Evolutionary conservation across 1,140 invertebrate genomes (phyloP), one percentile per base, ranked within the genome.

Genomic region (Charaxes varanes): DNA sequence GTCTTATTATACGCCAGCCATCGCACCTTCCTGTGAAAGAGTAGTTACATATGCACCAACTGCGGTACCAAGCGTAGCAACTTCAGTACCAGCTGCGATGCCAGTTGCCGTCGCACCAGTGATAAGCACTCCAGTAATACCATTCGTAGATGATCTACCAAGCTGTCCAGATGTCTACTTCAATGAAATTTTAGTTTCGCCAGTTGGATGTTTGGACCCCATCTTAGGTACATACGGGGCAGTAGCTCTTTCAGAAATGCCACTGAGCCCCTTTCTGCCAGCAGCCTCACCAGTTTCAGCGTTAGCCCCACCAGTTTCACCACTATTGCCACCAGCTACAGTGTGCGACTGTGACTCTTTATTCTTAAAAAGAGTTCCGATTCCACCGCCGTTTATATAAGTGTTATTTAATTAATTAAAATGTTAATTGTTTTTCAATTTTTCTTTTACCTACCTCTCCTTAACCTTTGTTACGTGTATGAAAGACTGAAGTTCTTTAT

Each of bases 371-470:
- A 65, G 64, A 44, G 54, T 70, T 4, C 49, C 60, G 1, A 62
- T 72, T 18, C 68, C 68, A 2, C 68, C 68, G 1, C 68, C 68
- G 4, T 63, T 61, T 52, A 56, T 46, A 21, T 46, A 46, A n/a
- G n/a, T n/a, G n/a, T n/a, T n/a, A n/a, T n/a, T n/a, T n/a, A n/a
- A n/a, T n/a, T n/a, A n/a, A n/a, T n/a, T n/a, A n/a, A n/a, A n/a
- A n/a, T n/a, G n/a, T n/a, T n/a, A n/a, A n/a, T n/a, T n/a, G n/a
- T n/a, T n/a, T n/a, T n/a, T n/a, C n/a, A n/a, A n/a, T n/a, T n/a
- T n/a, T n/a, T n/a, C n/a, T n/a, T n/a, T n/a, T n/a, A n/a, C n/a
- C n/a, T n/a, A n/a, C n/a, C n/a, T n/a, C n/a, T n/a, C n/a, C n/a
- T n/a, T n/a, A n/a, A n/a, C n/a, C n/a, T n/a, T n/a, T n/a, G n/a